phyloP scores from a whole-genome alignment of 2,797 vertebrate species.

The Sebastes trivittatus region DNA sequence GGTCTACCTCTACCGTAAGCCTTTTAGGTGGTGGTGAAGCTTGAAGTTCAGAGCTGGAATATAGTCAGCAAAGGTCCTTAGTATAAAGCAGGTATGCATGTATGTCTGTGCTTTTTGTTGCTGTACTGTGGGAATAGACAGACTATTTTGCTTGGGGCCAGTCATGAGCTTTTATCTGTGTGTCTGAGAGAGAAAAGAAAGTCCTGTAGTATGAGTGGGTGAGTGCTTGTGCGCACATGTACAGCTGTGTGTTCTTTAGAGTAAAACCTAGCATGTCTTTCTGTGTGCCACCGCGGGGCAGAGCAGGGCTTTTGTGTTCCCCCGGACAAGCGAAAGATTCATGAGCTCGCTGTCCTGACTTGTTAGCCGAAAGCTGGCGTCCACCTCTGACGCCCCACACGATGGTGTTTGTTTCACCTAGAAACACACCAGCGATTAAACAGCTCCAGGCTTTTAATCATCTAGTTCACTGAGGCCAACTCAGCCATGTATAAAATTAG shows the following conservation, averaged over 20 bases:
- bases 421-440: conserved; percentile 32
- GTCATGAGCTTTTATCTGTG: conserved; percentile 19
- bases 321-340: conserved; percentile 24
- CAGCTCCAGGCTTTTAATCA: conserved; percentile 31
- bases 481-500: conserved; percentile 19
- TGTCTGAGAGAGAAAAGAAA: conserved; percentile 26
- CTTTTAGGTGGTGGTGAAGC: not conserved
- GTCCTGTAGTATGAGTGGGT: conserved; percentile 29
- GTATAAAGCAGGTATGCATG: not conserved
- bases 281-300: conserved; percentile 39
- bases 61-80: not conserved
- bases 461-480: conserved; percentile 15
- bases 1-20: too few relatives aligned
- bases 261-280: conserved; percentile 5
- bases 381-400: not conserved
- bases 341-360: conserved; percentile 39
- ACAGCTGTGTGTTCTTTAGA: not conserved
- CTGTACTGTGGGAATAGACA: conserved; percentile 15
- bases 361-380: conserved; percentile 20
- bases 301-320: conserved; percentile 32
- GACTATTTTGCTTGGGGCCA: conserved; percentile 19
- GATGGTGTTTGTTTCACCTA: conserved; percentile 1
- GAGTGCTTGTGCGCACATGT: conserved; percentile 52
- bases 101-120: not conserved
- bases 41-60: not conserved